Conservation (phyloP, 2,113 vertebrate genomes). For the Cettia cetti region DNA sequence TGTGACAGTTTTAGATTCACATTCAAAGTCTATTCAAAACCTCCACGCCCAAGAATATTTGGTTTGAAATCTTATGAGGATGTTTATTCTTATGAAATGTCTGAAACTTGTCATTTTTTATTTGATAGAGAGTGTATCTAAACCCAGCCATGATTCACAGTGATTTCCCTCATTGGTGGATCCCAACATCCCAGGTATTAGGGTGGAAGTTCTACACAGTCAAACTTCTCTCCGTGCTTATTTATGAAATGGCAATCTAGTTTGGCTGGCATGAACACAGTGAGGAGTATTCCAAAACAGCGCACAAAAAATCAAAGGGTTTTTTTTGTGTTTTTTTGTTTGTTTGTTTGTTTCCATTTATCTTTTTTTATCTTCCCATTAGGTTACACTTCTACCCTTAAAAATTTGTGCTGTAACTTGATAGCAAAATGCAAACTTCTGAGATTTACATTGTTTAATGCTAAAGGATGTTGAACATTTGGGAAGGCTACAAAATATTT, state of each 20-base stretch:
- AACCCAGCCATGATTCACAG: background rate
- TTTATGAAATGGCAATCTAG: background rate
- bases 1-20: background rate
- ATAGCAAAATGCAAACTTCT: background rate
- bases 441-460: background rate
- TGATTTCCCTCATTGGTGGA: background rate
- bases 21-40: background rate
- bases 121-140: background rate
- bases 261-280: background rate
- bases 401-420: background rate
- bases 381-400: background rate
- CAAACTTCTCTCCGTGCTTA: background rate
- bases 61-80: background rate
- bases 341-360: background rate
- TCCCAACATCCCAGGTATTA: background rate
- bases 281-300: background rate
- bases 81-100: background rate
- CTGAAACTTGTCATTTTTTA: background rate
- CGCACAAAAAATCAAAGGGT: background rate
- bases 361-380: background rate
- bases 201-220: background rate
- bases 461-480: background rate
- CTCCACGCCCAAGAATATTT: background rate
- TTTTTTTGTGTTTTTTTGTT: no score
- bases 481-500: background rate